Percentiles rank a stretch among this genome's conserved stretches.
Conservation (phyloP, 2,113 vertebrate species). For the Xiphorhynchus elegans region DNA sequence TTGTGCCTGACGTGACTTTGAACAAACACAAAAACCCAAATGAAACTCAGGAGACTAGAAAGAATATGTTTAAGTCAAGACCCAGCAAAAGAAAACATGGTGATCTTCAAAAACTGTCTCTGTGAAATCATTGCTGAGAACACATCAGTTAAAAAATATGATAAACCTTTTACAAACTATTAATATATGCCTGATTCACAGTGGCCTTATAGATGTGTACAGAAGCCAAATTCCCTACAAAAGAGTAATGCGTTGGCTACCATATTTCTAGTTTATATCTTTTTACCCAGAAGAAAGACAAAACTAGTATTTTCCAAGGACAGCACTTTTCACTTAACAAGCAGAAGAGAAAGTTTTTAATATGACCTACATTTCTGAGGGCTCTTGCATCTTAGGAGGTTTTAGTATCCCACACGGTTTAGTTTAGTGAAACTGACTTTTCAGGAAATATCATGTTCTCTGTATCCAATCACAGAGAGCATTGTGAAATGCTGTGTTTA, state of each 20-base stretch:
- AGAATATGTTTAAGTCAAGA: not conserved
- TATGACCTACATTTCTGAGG: not conserved
- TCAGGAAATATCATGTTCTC: slow-evolving; percentile 31
- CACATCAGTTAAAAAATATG: not conserved
- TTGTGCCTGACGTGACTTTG: not conserved
- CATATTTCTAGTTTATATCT: not conserved
- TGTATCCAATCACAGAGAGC: not conserved
- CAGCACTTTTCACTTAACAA: not conserved
- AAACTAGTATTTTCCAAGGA: not conserved
- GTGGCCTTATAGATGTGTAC: not conserved
- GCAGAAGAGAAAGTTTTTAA: not conserved
- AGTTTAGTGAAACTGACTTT: slow-evolving; percentile 2
- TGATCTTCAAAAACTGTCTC: not conserved
- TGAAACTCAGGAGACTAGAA: not conserved
- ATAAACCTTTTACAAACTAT: not conserved
- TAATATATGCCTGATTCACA: not conserved
- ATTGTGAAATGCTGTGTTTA: slow-evolving; percentile 42
- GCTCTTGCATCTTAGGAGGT: not conserved
- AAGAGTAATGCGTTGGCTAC: not conserved
- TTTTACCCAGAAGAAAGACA: not conserved
- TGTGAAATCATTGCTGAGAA: not conserved
- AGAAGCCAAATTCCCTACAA: not conserved
- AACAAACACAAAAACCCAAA: not conserved
- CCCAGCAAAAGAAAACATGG: not conserved
- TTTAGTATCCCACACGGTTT: not conserved